Conservation (phyloP, 2,888 invertebrate species). For the Heliconius ethilla region DNA sequence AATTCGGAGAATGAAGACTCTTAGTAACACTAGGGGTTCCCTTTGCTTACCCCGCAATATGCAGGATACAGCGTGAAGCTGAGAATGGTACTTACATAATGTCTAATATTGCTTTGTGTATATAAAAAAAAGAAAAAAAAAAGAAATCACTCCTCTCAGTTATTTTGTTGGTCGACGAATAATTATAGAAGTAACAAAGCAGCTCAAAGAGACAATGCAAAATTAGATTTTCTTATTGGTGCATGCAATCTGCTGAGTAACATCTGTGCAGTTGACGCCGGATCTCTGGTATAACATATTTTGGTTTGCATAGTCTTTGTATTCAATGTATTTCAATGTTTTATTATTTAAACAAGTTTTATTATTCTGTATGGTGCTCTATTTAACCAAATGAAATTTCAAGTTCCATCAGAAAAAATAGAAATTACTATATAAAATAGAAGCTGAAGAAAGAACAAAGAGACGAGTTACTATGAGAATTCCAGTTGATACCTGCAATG, state of each 20-base stretch:
- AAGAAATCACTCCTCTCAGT: background rate
- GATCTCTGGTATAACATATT: slow-evolving; percentile 12
- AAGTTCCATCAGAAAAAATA: background rate
- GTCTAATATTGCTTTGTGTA: too few relatives aligned
- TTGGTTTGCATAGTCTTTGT: background rate
- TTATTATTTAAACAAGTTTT: background rate
- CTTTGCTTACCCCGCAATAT: background rate
- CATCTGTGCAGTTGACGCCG: slow-evolving; percentile 14
- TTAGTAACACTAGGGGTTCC: too few relatives aligned
- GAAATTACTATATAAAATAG: background rate
- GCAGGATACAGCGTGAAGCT: background rate
- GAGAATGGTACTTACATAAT: background rate
- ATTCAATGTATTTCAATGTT: too few relatives aligned
- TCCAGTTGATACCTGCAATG: background rate
- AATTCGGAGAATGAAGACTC: too few relatives aligned
- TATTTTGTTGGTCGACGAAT: background rate
- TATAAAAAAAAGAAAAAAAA: background rate
- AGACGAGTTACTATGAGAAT: background rate
- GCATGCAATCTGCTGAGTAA: slow-evolving; percentile 15
- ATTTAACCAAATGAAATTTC: background rate
- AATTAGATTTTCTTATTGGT: slow-evolving; percentile 20
- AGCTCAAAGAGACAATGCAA: slow-evolving; percentile 12
- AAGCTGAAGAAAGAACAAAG: background rate
- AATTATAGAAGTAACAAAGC: slow-evolving; percentile 4
- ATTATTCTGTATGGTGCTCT: background rate